Conservation (phyloP, 2,888 invertebrate species). For the Heliconius cydno region DNA sequence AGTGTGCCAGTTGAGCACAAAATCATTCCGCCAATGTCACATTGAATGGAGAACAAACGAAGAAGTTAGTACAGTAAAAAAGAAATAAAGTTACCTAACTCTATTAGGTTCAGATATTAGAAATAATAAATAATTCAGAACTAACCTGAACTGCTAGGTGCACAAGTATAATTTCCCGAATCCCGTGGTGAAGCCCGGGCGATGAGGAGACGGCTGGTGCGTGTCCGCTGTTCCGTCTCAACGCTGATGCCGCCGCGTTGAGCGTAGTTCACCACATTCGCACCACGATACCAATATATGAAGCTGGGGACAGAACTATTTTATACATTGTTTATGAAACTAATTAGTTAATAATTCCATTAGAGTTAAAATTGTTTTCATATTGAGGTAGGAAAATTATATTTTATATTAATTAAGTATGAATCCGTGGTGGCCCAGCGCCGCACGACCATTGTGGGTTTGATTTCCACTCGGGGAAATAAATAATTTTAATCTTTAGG, state of each 20-base stretch:
- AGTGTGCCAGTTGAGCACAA: too few relatives aligned
- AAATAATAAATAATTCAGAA: background rate
- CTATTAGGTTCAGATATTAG: too few relatives aligned
- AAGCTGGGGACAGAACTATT: conserved; percentile 69
- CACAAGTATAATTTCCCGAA: conserved; percentile 95
- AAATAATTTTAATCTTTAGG: background rate
- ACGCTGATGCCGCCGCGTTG: conserved; percentile 93
- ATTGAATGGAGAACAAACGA: too few relatives aligned
- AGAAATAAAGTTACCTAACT: too few relatives aligned
- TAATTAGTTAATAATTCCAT: background rate
- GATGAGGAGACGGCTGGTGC: conserved; percentile 92
- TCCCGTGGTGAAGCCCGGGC: conserved; percentile 92
- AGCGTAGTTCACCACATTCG: conserved; percentile 92
- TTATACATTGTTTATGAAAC: conserved; percentile 23
- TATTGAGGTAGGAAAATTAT: background rate
- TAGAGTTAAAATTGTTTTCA: too few relatives aligned
- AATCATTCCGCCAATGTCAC: too few relatives aligned
- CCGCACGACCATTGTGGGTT: background rate
- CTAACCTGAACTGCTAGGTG: conserved; percentile 90
- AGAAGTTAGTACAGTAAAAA: too few relatives aligned
- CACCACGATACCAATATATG: conserved; percentile 93
- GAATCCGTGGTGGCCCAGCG: background rate
- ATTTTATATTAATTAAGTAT: background rate
- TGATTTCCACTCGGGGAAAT: background rate
- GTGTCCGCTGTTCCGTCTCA: conserved; percentile 92